phyloP scores from a whole-genome alignment of 2,888 invertebrate species.

The Metellina segmentata region DNA sequence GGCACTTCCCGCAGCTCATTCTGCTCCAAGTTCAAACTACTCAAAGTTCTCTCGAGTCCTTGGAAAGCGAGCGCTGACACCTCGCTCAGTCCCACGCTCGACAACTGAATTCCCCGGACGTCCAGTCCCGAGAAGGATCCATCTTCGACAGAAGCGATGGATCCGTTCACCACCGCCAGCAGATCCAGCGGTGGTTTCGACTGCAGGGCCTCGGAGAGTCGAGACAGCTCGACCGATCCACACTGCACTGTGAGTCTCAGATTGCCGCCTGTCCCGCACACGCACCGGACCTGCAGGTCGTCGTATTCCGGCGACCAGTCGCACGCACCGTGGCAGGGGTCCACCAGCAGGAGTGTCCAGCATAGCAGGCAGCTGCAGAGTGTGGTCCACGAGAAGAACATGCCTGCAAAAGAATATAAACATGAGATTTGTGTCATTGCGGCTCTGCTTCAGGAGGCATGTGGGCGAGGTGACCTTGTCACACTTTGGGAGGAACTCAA shows the following conservation, averaged over 20 bases:
- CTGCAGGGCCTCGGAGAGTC: conserved; percentile 85
- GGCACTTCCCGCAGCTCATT: conserved; percentile 87
- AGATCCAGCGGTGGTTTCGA: conserved; percentile 87
- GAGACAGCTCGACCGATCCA: conserved; percentile 79
- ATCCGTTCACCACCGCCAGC: conserved; percentile 93
- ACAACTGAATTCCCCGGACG: conserved; percentile 80
- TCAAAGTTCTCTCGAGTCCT: conserved; percentile 89
- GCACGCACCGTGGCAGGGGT: conserved; percentile 83
- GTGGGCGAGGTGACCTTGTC: conserved; percentile 71
- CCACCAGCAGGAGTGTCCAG: conserved; percentile 14
- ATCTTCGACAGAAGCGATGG: conserved; percentile 84
- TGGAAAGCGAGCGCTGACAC: conserved; percentile 80
- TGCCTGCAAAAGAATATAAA: conserved; percentile 45
- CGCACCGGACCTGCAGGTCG: conserved; percentile 90
- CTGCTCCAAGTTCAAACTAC: conserved; percentile 89
- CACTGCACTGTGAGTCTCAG: conserved; percentile 79
- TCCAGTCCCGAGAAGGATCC: conserved; percentile 86
- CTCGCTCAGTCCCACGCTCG: conserved; percentile 79
- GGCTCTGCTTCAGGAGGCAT: conserved; percentile 45
- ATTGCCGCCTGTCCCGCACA: conserved; percentile 92
- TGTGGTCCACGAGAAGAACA: conserved; percentile 27
- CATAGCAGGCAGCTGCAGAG: conserved; percentile 26
- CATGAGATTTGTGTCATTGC: conserved; percentile 37
- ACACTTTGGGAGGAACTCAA: conserved; percentile 57
- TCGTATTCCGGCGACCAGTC: conserved; percentile 90